Conservation (phyloP, 2,113 vertebrate genomes). For the Prietella phreatophila region DNA sequence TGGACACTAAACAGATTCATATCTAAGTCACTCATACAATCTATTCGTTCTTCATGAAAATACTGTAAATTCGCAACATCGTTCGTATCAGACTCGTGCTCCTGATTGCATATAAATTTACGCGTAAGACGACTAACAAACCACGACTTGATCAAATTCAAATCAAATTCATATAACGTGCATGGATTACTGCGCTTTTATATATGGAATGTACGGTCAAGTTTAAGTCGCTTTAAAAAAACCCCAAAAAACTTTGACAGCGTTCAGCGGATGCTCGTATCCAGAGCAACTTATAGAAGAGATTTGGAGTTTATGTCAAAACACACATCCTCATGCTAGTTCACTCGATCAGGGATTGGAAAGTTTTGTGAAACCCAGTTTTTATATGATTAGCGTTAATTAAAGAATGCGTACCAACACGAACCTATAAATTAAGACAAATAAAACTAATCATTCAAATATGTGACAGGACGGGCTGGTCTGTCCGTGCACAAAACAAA, state of each 20-base stretch:
- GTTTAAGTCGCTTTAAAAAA: background rate
- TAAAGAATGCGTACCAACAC: background rate
- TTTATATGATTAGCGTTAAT: background rate
- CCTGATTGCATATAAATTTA: background rate
- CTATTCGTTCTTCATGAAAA: background rate
- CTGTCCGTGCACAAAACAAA: too few relatives aligned
- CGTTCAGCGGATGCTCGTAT: background rate
- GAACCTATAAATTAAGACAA: background rate
- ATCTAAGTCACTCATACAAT: background rate
- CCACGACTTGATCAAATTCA: background rate
- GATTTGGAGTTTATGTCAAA: background rate
- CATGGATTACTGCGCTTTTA: background rate
- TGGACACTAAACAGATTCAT: background rate
- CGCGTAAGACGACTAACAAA: background rate
- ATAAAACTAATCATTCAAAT: background rate
- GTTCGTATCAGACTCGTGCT: background rate
- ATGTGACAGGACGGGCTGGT: background rate
- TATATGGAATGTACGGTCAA: background rate
- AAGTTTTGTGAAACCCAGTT: background rate
- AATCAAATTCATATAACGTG: too few relatives aligned
- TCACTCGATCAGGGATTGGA: background rate
- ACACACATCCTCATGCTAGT: background rate
- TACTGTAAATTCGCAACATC: background rate
- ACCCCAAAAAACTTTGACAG: background rate
- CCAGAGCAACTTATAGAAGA: background rate